Evolutionary conservation across 2,888 invertebrate species (phyloP).

Genomic region (Electrophaes corylata): DNA sequence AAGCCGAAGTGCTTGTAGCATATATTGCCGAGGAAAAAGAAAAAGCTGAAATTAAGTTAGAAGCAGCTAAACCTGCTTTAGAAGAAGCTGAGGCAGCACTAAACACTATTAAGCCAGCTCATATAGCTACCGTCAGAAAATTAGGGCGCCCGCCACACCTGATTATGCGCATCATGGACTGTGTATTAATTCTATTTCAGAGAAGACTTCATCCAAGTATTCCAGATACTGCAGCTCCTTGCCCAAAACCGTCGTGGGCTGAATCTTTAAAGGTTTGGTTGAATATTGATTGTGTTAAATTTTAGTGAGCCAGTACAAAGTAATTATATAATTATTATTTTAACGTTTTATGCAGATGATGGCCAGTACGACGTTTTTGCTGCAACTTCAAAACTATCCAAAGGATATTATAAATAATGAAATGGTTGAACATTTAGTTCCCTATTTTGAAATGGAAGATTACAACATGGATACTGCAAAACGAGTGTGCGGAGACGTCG

Average conservation of each 20-base stretch:
- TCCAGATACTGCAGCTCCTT: slow-evolving; percentile 91
- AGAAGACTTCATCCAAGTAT: slow-evolving; percentile 92
- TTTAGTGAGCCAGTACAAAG: no score
- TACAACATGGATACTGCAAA: slow-evolving; percentile 98
- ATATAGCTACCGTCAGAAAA: slow-evolving; percentile 97
- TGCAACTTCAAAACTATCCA: slow-evolving; percentile 96
- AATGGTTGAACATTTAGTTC: slow-evolving; percentile 96
- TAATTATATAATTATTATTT: no score
- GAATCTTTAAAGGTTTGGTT: slow-evolving; percentile 93
- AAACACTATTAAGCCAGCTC: slow-evolving; percentile 98
- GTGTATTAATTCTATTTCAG: slow-evolving; percentile 96
- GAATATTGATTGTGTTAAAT: background rate
- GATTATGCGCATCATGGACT: slow-evolving; percentile 99
- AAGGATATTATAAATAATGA: slow-evolving; percentile 98
- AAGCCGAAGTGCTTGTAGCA: slow-evolving; percentile 94
- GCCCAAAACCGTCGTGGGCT: slow-evolving; percentile 97
- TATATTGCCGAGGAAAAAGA: slow-evolving; percentile 96
- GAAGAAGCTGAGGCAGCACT: slow-evolving; percentile 97
- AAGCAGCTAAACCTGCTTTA: slow-evolving; percentile 97
- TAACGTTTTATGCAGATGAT: slow-evolving; percentile 88
- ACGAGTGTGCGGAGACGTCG: slow-evolving; percentile 98
- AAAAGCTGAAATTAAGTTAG: slow-evolving; percentile 95
- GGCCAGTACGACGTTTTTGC: slow-evolving; percentile 96
- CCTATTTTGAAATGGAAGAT: slow-evolving; percentile 98
- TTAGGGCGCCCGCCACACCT: slow-evolving; percentile 97